A percentile compares a stretch with the other conserved stretches of the same genome.
phyloP scores from a whole-genome alignment of 2,113 vertebrate species.

The Lasiurus borealis region DNA sequence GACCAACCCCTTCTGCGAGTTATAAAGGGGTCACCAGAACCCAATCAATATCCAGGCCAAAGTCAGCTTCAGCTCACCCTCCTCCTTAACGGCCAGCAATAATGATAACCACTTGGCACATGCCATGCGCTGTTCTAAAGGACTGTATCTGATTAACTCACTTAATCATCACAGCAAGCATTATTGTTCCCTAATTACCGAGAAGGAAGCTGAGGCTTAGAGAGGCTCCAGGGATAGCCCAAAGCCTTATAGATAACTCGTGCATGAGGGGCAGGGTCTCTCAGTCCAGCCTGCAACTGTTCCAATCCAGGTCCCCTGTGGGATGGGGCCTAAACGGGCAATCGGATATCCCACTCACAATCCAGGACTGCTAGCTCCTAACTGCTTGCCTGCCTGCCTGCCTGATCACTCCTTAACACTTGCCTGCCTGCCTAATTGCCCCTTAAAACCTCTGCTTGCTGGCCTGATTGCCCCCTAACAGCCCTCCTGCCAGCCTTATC shows the following conservation, averaged over 20 bases:
- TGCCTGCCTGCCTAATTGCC: too few relatives aligned
- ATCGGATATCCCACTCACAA: too few relatives aligned
- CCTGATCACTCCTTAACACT: too few relatives aligned
- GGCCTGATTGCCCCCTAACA: too few relatives aligned
- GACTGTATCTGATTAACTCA: not conserved
- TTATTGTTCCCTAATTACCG: not conserved
- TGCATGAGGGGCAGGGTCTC: too few relatives aligned
- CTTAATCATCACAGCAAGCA: not conserved
- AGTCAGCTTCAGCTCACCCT: not conserved
- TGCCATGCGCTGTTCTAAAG: not conserved
- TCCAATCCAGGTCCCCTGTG: too few relatives aligned
- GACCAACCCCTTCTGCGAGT: not conserved
- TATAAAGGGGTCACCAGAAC: not conserved
- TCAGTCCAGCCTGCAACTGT: too few relatives aligned
- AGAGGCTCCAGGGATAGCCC: not conserved
- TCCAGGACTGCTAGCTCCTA: too few relatives aligned
- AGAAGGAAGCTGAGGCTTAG: not conserved
- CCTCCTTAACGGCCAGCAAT: not conserved
- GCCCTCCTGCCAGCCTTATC: too few relatives aligned
- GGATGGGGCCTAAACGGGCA: too few relatives aligned
- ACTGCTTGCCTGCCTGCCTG: too few relatives aligned
- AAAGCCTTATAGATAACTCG: not conserved
- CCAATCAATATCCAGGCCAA: not conserved
- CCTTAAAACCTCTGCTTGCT: too few relatives aligned
- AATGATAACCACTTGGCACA: not conserved